Percentiles rank a stretch among this genome's conserved stretches.
These are phyloP conservation scores for Glossophaga mutica DNA, from an alignment of 2,797 vertebrate species.

Conservation along the genomic window DNA sequence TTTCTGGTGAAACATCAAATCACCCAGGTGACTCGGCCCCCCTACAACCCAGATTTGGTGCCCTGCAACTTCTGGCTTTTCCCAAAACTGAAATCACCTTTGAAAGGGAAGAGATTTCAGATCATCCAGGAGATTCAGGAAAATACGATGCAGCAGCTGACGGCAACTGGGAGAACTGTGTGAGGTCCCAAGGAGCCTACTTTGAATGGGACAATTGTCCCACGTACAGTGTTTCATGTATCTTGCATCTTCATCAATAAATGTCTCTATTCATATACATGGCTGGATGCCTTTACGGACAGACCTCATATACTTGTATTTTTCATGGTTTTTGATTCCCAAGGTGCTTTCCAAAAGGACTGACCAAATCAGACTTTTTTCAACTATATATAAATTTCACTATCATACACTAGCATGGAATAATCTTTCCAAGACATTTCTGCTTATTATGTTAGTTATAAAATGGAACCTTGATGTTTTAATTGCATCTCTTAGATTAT, in stretches of 20 bases:
- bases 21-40: too few species aligned
- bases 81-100: too few species aligned
- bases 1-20: too few species aligned
- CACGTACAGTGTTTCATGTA: not conserved
- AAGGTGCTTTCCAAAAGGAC: constrained; percentile 20
- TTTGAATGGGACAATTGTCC: not conserved
- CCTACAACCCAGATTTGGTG: too few species aligned
- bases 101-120: too few species aligned
- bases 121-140: too few species aligned
- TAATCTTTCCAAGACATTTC: not conserved
- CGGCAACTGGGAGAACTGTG: too few species aligned
- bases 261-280: not conserved
- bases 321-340: constrained; percentile 18
- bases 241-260: not conserved
- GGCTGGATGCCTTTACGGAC: not conserved
- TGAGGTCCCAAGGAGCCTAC: too few species aligned
- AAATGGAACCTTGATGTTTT: not conserved
- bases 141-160: too few species aligned
- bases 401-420: not conserved
- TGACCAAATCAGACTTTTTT: constrained; percentile 12
- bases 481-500: not conserved
- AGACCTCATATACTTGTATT: not conserved
- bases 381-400: not conserved
- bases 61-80: too few species aligned
- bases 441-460: not conserved